Base-by-base conservation (phyloP, 2,888 invertebrate genomes). In the Altica lythri region DNA sequence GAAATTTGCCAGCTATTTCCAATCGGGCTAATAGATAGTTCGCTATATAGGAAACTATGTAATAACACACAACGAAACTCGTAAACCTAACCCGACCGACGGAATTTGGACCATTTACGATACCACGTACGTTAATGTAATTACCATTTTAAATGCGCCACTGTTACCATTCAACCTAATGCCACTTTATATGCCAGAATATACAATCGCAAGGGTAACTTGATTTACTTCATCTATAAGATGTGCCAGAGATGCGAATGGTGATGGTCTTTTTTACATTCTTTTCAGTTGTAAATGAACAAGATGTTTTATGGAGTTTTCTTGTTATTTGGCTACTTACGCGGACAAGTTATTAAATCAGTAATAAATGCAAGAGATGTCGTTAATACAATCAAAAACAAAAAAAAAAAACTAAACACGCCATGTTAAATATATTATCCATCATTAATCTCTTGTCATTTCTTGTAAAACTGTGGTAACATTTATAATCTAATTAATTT, bases 101-200 rank as follows among this genome's bases (percentile, higher is more conserved):
- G 32, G 54, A 59, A 61, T 59, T 60, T 53, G 55, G 56, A 42
- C 58, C 57, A 57, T 63, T 60, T 61, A 59, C 55, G 57, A 57
- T 53, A 35, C 49, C 43, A 35, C 50, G 51, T 45, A 52, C 53
- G 54, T 52, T 59, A 57, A 60, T 60, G 55, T 55, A 59, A 62
- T 63, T 63, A 59, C 57, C 60, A 63, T 63, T 63, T 60, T 56
- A 57, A 57, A 62, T 43, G 50, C 30, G 37, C 8, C 42, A 32
- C 29, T 22, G 16, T 35, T 22, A 46, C 46, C 35, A 46, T 34
- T 17, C 34, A 35, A 35, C 13, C 34, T 46, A 46, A 46, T 46
- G 25, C 46, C 50, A 44, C 50, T 50, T 50, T 50, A 50, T 50
- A 43, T 50, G 27, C 35, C 34, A 17, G 50, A 50, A 50, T 50